A percentile compares a stretch with the other conserved stretches of the same genome.
Conservation (phyloP, 2,113 vertebrate species). For the Lophochroa leadbeateri region DNA sequence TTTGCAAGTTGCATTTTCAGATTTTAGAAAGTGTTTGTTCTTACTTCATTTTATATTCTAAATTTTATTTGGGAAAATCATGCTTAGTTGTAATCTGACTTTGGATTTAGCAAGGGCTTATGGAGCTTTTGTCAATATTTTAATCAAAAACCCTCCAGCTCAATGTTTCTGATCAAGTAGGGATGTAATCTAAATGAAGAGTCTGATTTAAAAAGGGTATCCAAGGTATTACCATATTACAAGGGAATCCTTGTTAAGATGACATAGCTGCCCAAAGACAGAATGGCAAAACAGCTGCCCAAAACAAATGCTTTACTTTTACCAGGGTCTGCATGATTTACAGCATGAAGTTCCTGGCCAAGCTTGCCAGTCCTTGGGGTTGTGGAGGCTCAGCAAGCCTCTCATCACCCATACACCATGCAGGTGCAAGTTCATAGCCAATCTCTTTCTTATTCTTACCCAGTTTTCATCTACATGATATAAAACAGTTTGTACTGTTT, state of each 20-base stretch:
- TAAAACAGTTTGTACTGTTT: not conserved
- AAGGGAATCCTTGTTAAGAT: not conserved
- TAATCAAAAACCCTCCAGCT: not conserved
- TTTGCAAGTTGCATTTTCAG: not conserved
- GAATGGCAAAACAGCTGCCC: not conserved
- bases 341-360: not conserved
- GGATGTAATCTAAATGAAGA: not conserved
- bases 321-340: not conserved
- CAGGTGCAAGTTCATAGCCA: not conserved
- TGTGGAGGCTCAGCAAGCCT: not conserved
- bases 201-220: not conserved
- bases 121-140: not conserved
- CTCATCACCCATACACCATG: not conserved
- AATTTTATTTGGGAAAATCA: not conserved
- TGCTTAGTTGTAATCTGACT: not conserved
- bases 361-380: accelerated
- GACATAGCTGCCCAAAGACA: not conserved
- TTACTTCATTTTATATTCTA: not conserved
- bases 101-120: not conserved
- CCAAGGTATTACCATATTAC: not conserved
- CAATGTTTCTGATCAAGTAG: not conserved
- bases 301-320: not conserved
- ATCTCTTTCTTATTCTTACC: not conserved
- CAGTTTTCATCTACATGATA: not conserved
- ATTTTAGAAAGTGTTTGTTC: not conserved